Base-by-base conservation (phyloP, 30 jellyfish, hydroid and myxozoan genomes). In the Pelagia noctiluca region DNA sequence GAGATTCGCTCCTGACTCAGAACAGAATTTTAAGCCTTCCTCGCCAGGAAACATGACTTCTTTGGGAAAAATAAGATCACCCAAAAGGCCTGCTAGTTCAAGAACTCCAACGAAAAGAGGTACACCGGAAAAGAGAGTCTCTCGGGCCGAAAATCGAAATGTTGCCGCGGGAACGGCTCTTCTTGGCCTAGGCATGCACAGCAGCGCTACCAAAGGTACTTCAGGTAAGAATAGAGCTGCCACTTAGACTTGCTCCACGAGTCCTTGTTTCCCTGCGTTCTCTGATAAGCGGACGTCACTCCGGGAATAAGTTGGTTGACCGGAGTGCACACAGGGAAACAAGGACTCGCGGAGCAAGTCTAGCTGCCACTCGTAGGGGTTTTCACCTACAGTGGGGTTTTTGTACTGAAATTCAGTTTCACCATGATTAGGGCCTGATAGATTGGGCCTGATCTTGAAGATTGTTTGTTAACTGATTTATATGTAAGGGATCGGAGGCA, bases 81-180 rank as follows among this genome's bases (percentile, higher is more conserved):
- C 91, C 23, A 70, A 47, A 25, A 50, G 91, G 16, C 26, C 70
- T 5, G 25, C 54, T 0, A 22, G 84, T 10, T 81, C 91, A 26
- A 81, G 70, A 67, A 81, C 91, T 1, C 91, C 91, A 68, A 81
- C 91, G 29, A 81, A 81, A 26, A 63, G 70, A 50, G 53, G 78
- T 0, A 49, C 91, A 52, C 91, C 91, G 7, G 91, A 81, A 24
- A 81, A 67, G 25, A 81, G 80, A 46, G 35, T 37, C 26, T 31
- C 68, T n/a, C 28, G 53, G 63, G 84, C 66, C 29, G 68, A 52
- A 5, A 5, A 42, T 42, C 8, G 8, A 8, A 42, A 5, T 16
- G 12, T 16, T 5, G 57, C 57, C 16, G 57, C 57, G 8, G 57
- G 57, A 5, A 5, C 12, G 57, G 8, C 8, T 5, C 16, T 42